A percentile compares a stretch with the other conserved stretches of the same genome.
Conservation (phyloP, 2,888 invertebrate genomes). For the Octodonta nipae region DNA sequence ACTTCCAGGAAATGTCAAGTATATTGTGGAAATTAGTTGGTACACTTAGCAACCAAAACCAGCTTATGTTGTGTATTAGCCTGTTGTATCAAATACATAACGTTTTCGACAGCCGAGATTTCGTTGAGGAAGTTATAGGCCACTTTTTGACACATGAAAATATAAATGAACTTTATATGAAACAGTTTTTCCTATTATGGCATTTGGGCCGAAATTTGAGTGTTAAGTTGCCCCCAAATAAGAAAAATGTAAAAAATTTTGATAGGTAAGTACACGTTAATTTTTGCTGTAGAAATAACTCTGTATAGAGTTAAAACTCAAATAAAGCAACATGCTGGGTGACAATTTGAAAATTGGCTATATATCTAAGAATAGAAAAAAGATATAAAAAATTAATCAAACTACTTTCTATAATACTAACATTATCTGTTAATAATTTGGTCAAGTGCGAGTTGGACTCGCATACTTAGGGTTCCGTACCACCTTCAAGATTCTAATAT, state of each 20-base stretch:
- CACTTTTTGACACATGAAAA: conserved; percentile 35
- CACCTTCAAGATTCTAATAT: no score
- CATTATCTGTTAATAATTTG: no score
- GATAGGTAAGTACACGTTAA: conserved; percentile 43
- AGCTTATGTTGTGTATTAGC: conserved; percentile 49
- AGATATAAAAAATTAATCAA: no score
- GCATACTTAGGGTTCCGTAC: no score
- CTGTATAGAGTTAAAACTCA: no score
- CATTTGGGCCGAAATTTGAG: conserved; percentile 61
- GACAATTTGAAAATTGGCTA: no score
- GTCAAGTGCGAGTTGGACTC: no score
- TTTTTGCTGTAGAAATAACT: no score
- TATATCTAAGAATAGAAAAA: no score
- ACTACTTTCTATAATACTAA: no score
- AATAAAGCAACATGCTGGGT: no score
- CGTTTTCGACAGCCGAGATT: conserved; percentile 40
- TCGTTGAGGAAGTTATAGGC: conserved; percentile 61
- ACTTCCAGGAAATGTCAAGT: conserved; percentile 47
- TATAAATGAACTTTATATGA: conserved; percentile 44
- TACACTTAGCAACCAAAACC: conserved; percentile 41
- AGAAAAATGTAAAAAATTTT: conserved; percentile 41
- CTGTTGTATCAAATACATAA: conserved; percentile 68
- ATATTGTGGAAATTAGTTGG: conserved; percentile 61
- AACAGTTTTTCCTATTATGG: conserved; percentile 58
- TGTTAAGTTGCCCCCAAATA: conserved; percentile 34